Conservation (phyloP, 2,113 vertebrate species). For the Oreocharis arfaki region DNA sequence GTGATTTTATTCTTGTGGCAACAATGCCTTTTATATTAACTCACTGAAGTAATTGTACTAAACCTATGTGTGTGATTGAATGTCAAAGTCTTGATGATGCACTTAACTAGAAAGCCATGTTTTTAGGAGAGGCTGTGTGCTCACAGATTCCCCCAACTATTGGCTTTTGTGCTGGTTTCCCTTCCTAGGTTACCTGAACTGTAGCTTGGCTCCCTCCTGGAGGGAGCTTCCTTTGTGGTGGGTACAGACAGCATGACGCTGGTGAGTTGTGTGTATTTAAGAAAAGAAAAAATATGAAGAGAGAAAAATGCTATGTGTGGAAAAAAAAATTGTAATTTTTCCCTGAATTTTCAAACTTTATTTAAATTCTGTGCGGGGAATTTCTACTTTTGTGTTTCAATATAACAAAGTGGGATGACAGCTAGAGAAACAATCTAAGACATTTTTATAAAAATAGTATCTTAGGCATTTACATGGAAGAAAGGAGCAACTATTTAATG, state of each 20-base stretch:
- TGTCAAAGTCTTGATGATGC: background rate
- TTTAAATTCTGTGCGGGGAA: background rate
- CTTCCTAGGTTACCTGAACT: background rate
- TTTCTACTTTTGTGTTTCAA: background rate
- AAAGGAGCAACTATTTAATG: background rate
- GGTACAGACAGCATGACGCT: background rate
- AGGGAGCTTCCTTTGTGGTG: background rate
- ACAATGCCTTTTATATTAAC: background rate
- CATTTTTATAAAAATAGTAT: background rate
- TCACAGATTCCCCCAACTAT: accelerated
- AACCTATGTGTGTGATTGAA: background rate
- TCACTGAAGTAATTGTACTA: background rate
- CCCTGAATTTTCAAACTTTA: background rate
- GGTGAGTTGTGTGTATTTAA: background rate
- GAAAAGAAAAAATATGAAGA: background rate
- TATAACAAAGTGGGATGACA: background rate
- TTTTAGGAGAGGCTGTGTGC: background rate
- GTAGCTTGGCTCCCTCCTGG: background rate
- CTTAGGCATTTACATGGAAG: background rate
- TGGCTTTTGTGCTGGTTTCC: background rate
- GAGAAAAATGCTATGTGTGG: background rate
- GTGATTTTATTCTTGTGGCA: background rate
- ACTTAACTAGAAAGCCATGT: background rate
- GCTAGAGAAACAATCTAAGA: background rate
- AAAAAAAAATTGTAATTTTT: background rate